Conservation (phyloP, 2,888 invertebrate species). For the Netelia virgata region DNA sequence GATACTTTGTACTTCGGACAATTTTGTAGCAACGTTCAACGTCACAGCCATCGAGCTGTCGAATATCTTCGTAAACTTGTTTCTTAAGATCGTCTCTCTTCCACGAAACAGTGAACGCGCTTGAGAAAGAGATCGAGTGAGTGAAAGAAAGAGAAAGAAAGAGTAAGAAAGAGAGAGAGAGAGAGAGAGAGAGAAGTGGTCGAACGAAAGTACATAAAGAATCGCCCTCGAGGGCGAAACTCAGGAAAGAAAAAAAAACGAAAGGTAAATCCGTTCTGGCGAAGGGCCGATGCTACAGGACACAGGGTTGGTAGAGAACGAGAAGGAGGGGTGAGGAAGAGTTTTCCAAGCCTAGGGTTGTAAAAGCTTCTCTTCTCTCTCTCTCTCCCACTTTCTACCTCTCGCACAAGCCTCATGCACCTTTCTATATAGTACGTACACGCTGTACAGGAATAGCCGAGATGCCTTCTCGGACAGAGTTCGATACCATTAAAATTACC, state of each 20-base stretch:
- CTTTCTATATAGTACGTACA: conserved; percentile 39
- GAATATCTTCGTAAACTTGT: conserved; percentile 57
- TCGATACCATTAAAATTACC: conserved; percentile 74
- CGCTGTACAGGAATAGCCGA: conserved; percentile 68
- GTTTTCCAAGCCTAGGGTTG: conserved; percentile 21
- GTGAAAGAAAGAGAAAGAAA: conserved; percentile 1
- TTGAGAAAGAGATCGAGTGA: not conserved
- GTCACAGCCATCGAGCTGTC: conserved; percentile 42
- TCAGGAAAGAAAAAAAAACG: conserved; percentile 31
- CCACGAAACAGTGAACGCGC: not conserved
- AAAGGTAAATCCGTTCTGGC: conserved; percentile 46
- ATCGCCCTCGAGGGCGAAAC: conserved; percentile 34
- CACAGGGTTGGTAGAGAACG: not conserved
- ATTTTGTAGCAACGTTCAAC: conserved; percentile 46
- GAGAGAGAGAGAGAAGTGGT: not conserved
- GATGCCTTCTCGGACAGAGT: conserved; percentile 71
- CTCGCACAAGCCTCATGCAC: conserved; percentile 26
- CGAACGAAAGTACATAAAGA: not conserved
- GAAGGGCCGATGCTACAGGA: no score
- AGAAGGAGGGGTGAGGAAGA: conserved; percentile 8
- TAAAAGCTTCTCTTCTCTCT: conserved; percentile 30
- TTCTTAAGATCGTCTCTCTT: conserved; percentile 31
- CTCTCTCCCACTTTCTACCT: not conserved
- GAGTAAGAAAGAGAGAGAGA: conserved; percentile 5
- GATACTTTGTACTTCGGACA: conserved; percentile 50